Base-by-base conservation (phyloP, 92 coral and sea anemone species). In the Scolanthus callimorphus region DNA sequence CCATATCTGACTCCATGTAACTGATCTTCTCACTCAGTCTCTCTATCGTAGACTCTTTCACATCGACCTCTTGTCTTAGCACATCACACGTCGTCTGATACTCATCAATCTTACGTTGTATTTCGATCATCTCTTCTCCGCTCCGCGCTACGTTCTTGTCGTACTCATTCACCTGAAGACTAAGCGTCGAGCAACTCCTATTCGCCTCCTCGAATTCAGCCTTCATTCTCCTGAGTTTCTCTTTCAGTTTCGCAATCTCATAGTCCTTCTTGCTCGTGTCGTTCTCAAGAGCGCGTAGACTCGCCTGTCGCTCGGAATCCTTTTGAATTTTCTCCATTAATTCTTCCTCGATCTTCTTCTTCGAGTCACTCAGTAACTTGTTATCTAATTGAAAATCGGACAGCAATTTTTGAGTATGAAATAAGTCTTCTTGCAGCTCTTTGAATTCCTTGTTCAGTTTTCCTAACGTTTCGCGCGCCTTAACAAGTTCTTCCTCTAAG, bases 21-120 rank as follows among this genome's bases (percentile, higher is more conserved):
- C 52, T 46, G 52, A 46, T 46, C 17, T 46, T 9, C 4, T 46
- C 52, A 46, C 17, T 46, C 52, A 46, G 23, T 10, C 52, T 4
- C 22, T 46, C 52, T 6, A 46, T 11, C 4, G 12, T 20, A 4
- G 52, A 6, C 17, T 46, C 52, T 19, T 46, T 46, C 4, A 4
- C 12, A 19, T 21, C 23, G 4, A 46, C 4, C 8, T 46, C 52
- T 46, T 46, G 52, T 4, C 52, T 9, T 19, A 46, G 52, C 22
- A 10, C 17, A 9, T 46, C 19, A 21, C 52, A 46, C 11, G 17
- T 46, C 4, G 52, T 9, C 17, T 46, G 52, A 21, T 46, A 46
- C 23, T 11, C 52, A 4, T 20, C 23, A 9, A 46, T 46, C 22
- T 46, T 9, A 4, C 17, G 52, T 46, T 46, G 52, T 9, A 46